A percentile compares a stretch with the other conserved stretches of the same genome.
phyloP scores from a whole-genome alignment of 2,888 invertebrate species.

The Tineola bisselliella region DNA sequence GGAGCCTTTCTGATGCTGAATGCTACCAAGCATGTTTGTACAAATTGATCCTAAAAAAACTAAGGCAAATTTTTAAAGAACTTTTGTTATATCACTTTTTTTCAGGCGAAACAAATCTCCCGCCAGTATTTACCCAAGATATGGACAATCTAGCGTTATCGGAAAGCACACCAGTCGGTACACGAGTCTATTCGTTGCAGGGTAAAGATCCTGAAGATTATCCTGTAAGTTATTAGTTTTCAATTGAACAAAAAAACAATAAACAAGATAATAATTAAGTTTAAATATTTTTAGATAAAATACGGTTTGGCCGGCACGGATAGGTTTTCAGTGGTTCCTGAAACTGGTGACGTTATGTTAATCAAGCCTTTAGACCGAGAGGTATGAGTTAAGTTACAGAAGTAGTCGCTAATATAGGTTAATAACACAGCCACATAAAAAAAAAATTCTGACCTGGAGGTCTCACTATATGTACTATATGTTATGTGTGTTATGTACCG shows the following conservation, averaged over 20 bases:
- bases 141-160: conserved; percentile 81
- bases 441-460: too few species aligned
- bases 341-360: conserved; percentile 81
- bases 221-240: conserved; percentile 71
- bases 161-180: conserved; percentile 82
- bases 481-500: too few species aligned
- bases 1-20: too few species aligned
- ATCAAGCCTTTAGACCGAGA: conserved; percentile 85
- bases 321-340: conserved; percentile 79
- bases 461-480: too few species aligned
- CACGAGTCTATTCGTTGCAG: conserved; percentile 78
- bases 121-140: conserved; percentile 78
- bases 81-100: not conserved
- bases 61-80: too few species aligned
- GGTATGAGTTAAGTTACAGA: too few species aligned
- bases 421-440: too few species aligned
- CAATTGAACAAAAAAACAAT: too few species aligned
- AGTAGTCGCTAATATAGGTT: too few species aligned
- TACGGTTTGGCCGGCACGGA: conserved; percentile 83
- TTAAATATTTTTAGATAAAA: conserved; percentile 42
- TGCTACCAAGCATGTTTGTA: too few species aligned
- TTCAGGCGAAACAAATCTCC: conserved; percentile 62
- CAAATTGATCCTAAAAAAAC: too few species aligned
- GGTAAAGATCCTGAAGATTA: conserved; percentile 86
- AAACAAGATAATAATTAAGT: not conserved